These are phyloP conservation scores for Ceratina calcarata DNA, from an alignment of 1,140 invertebrate genomes.

Conservation along the genomic window DNA sequence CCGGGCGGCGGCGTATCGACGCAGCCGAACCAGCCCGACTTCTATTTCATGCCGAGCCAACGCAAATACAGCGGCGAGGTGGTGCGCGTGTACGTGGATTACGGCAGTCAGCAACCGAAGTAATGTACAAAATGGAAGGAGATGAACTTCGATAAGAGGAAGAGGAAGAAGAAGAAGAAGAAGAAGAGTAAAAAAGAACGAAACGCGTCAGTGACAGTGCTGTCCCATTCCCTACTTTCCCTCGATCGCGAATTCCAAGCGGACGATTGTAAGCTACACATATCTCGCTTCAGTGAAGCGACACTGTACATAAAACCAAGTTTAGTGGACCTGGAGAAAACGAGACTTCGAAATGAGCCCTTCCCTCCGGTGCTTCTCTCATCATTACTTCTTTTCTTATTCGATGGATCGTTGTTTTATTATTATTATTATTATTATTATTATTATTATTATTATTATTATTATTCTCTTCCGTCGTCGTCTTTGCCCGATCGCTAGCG, in stretches of 20 bases:
- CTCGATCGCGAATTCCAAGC: neutral
- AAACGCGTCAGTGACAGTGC: constrained; percentile 14
- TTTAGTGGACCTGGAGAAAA: constrained; percentile 46
- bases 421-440: no score
- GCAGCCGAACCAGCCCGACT: constrained; percentile 86
- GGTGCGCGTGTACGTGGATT: constrained; percentile 94
- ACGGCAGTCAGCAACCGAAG: constrained; percentile 78
- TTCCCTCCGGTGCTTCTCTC: constrained; percentile 39
- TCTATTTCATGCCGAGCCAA: constrained; percentile 97
- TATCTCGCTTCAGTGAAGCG: constrained; percentile 57
- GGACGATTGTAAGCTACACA: constrained; percentile 31
- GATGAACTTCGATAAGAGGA: neutral
- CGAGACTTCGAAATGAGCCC: constrained; percentile 33
- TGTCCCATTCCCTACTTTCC: constrained; percentile 5
- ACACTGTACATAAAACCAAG: constrained; percentile 54
- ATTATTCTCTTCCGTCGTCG: neutral
- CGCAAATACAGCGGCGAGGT: constrained; percentile 95
- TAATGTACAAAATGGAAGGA: constrained; percentile 36
- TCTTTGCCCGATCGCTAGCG: constrained; percentile 1
- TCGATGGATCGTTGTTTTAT: neutral
- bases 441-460: no score
- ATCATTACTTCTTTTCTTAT: constrained; percentile 5
- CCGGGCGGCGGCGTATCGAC: constrained; percentile 29
- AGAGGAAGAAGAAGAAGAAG: no score
- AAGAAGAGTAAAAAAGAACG: constrained; percentile 14